phyloP scores from a whole-genome alignment of 1,140 invertebrate species.

The Cephus cinctus region DNA sequence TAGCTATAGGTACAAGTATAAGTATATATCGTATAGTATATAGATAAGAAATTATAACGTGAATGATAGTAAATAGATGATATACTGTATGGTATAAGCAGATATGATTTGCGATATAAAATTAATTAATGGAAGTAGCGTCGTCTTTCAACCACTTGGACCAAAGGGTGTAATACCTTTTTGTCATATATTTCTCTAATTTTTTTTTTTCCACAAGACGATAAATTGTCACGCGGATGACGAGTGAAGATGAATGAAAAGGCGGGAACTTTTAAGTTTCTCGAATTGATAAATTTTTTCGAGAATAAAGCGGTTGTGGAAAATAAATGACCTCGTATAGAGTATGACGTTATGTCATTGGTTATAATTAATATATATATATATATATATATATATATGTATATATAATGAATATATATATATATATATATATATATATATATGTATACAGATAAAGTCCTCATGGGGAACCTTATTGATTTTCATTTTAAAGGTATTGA shows the following conservation, averaged over 20 bases:
- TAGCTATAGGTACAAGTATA: constrained; percentile 17
- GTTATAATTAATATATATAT: not conserved
- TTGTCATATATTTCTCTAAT: no score
- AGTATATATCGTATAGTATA: constrained; percentile 6
- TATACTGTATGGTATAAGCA: constrained; percentile 12
- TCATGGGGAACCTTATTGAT: not conserved
- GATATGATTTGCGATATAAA: constrained; percentile 24
- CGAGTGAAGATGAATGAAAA: no score
- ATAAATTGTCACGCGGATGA: no score
- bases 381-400: not conserved
- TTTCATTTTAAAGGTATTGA: constrained; percentile 27
- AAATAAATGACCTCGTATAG: not conserved
- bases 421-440: not conserved
- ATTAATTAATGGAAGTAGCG: not conserved
- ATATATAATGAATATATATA: not conserved
- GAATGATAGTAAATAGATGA: constrained; percentile 18
- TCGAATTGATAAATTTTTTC: no score
- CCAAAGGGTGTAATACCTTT: no score
- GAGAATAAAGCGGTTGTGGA: no score
- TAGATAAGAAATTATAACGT: constrained; percentile 17
- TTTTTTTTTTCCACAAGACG: no score
- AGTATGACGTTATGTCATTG: not conserved
- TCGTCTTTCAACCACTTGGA: not conserved
- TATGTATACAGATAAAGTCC: not conserved
- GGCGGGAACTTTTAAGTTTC: no score